Conservation (phyloP, 2,888 invertebrate species). For the Eurois occulta region DNA sequence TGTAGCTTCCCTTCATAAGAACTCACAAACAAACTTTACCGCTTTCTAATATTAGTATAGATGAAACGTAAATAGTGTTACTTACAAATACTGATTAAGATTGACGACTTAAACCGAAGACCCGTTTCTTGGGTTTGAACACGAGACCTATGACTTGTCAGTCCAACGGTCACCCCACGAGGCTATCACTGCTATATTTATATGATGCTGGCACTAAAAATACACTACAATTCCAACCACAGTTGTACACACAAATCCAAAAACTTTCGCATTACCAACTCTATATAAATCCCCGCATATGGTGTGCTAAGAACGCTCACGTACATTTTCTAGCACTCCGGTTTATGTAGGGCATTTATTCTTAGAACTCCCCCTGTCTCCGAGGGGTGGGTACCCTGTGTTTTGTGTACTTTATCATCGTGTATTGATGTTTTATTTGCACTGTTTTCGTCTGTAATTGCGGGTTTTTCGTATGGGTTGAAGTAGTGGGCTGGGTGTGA, state of each 20-base stretch:
- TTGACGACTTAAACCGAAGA: too few species aligned
- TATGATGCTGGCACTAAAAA: neutral
- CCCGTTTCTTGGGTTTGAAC: neutral
- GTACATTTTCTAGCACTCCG: conserved; percentile 90
- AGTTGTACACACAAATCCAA: neutral
- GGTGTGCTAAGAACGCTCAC: conserved; percentile 88
- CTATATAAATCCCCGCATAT: conserved; percentile 74
- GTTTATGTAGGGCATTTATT: conserved; percentile 90
- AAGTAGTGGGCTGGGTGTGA: neutral
- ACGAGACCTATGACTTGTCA: too few species aligned
- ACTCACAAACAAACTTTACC: too few species aligned
- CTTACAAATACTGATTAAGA: too few species aligned
- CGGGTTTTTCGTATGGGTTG: conserved; percentile 12
- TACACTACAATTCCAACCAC: neutral
- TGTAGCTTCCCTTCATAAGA: too few species aligned
- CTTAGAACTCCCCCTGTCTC: conserved; percentile 81
- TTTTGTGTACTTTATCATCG: conserved; percentile 83
- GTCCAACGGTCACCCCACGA: too few species aligned
- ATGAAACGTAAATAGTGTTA: too few species aligned
- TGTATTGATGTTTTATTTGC: conserved; percentile 78
- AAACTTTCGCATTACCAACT: conserved; percentile 70
- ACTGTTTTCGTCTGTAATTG: conserved; percentile 64
- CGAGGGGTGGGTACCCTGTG: conserved; percentile 77
- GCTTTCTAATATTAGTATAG: too few species aligned
- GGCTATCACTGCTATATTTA: too few species aligned